Base-by-base conservation (phyloP, 2,797 vertebrate genomes). In the Sparus aurata region DNA sequence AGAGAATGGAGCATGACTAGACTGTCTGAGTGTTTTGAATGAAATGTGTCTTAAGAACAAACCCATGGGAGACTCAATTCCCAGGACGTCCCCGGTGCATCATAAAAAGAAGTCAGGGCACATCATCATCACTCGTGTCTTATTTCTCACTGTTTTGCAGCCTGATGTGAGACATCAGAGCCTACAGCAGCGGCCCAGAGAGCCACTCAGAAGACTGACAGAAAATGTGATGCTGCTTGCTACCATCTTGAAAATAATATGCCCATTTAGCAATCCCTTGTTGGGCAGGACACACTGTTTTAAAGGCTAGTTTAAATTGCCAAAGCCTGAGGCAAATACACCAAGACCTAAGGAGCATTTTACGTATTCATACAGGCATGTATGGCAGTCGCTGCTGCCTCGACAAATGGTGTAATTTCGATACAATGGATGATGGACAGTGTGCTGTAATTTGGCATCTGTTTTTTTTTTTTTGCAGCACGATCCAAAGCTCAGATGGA, bases 71-170 rank as follows among this genome's bases (percentile, higher is more conserved):
- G 72, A 74, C 75, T 86, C 68, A 60, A 87, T 85, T 91, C 89
- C 87, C 89, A 86, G 84, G 93, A 92, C 71, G 80, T 87, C 85
- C 86, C 88, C 12, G 78, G 86, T 91, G 92, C 73, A 89, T 94
- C 90, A 92, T 90, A 73, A 88, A 85, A 87, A 85, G 76, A 89
- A 92, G 92, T 93, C 93, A 88, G 89, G 84, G 77, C 88, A 82
- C 85, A 94, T 95, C 92, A 93, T 70, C 91, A 77, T 94, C 94
- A 93, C 84, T 91, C 84, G 82, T 86, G 85, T 90, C 81, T 87
- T 87, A 83, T 90, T 92, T 90, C 83, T 90, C 88, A 85, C 81
- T 81, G 83, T 86, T 92, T 82, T 83, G 84, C 84, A 71, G 86
- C 75, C 62, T 81, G 82, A 91, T 84, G 83, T 90, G 90, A 93